These are phyloP conservation scores for Rhynchomys soricoides DNA, from an alignment of 2,113 vertebrate species.

Conservation along the genomic window DNA sequence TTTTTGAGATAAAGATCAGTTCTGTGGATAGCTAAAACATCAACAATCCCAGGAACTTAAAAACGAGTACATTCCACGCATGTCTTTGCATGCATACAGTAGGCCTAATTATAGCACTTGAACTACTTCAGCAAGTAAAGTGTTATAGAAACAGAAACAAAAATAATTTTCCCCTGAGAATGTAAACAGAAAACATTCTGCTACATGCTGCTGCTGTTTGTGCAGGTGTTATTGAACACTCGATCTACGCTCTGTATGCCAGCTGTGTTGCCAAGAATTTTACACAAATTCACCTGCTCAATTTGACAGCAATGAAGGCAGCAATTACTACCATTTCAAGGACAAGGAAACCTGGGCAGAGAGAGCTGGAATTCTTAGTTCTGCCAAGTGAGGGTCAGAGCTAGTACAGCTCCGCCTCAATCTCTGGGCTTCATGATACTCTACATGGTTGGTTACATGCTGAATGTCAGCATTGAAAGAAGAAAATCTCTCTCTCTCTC, in stretches of 20 bases:
- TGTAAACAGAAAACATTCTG: conserved; percentile 20
- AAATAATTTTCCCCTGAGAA: conserved; percentile 18
- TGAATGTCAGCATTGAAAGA: neutral
- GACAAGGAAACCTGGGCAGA: neutral
- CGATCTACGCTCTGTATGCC: neutral
- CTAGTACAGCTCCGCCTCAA: neutral
- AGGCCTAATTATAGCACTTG: neutral
- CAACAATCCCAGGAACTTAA: conserved; percentile 61
- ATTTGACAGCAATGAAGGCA: neutral
- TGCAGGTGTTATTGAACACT: neutral
- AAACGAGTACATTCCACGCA: conserved; percentile 23
- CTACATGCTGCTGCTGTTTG: neutral
- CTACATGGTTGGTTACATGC: neutral
- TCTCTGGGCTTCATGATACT: neutral
- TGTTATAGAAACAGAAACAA: neutral
- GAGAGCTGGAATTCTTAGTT: neutral
- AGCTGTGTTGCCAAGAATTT: neutral
- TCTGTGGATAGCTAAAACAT: conserved; percentile 40
- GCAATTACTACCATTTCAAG: neutral
- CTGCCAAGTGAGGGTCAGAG: neutral
- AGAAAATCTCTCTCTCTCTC: neutral
- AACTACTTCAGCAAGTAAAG: conserved; percentile 2
- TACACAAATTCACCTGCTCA: conserved; percentile 24
- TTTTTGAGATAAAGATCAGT: conserved; percentile 56
- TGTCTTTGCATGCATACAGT: conserved; percentile 46